Evolutionary conservation across 1,140 invertebrate species (phyloP).

Genomic region (Chionoecetes opilio): DNA sequence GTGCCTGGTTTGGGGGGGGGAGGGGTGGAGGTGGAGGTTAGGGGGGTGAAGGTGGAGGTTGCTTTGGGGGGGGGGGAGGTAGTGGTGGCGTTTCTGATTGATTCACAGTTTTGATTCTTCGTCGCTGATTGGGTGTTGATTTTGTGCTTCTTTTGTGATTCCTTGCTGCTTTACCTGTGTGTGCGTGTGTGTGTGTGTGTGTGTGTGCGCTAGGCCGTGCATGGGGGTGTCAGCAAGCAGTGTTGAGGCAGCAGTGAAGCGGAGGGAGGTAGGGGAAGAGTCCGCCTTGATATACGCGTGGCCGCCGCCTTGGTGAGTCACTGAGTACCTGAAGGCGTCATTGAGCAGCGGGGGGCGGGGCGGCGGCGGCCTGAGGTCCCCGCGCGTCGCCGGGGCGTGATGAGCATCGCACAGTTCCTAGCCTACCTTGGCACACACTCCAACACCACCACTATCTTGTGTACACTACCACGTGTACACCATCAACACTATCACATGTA

Average conservation of each 20-base stretch:
- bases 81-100: neutral
- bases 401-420: neutral
- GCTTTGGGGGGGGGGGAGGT: neutral
- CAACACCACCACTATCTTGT: neutral
- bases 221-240: neutral
- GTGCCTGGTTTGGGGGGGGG: neutral
- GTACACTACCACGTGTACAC: neutral
- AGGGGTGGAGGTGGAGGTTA: neutral
- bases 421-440: neutral
- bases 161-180: neutral
- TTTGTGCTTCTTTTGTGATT: neutral
- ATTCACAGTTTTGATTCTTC: neutral
- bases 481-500: neutral
- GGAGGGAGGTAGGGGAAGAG: neutral
- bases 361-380: neutral
- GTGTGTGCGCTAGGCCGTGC: conserved; percentile 1
- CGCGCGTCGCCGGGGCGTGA: neutral
- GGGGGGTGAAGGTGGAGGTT: neutral
- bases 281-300: neutral
- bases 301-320: conserved; percentile 2
- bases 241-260: conserved; percentile 3
- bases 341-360: no score
- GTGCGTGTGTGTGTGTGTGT: conserved; percentile 21
- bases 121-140: neutral
- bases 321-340: no score